Evolutionary conservation across 2,113 vertebrate species (phyloP).

Genomic region (Hystrix brachyura): DNA sequence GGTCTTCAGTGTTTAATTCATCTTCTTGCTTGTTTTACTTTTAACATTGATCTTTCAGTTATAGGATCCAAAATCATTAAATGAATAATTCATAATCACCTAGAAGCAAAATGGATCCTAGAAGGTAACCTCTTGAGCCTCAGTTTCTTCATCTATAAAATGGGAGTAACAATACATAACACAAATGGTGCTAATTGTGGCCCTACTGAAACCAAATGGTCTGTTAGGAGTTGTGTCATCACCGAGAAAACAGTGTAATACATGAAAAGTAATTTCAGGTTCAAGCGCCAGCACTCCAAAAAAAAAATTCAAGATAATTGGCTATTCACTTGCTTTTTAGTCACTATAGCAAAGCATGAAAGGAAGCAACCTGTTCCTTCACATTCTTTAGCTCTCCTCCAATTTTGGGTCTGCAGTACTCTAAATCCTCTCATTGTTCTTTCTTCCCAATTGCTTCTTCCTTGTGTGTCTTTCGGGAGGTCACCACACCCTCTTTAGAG

Average conservation of each 20-base stretch:
- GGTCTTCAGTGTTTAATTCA: neutral
- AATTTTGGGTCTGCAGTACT: neutral
- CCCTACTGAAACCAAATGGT: neutral
- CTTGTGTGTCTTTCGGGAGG: neutral
- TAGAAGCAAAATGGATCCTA: neutral
- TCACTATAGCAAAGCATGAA: neutral
- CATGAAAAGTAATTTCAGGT: slow-evolving; percentile 4
- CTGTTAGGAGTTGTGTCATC: neutral
- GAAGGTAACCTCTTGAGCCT: neutral
- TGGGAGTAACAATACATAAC: neutral
- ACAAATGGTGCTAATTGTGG: neutral
- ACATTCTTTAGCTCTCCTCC: neutral
- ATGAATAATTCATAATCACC: neutral
- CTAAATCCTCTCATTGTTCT: neutral
- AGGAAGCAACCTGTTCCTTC: neutral
- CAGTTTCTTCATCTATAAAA: neutral
- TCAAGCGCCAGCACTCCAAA: neutral
- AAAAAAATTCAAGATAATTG: neutral
- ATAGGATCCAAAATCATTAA: neutral
- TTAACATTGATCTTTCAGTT: neutral
- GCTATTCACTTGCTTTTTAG: neutral
- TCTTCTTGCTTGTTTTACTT: neutral
- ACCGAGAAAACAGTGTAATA: neutral
- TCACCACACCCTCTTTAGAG: neutral
- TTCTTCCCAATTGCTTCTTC: neutral